A percentile compares a stretch with the other conserved stretches of the same genome.
Conservation (phyloP, 1,140 invertebrate species). For the Drosophila mauritiana region DNA sequence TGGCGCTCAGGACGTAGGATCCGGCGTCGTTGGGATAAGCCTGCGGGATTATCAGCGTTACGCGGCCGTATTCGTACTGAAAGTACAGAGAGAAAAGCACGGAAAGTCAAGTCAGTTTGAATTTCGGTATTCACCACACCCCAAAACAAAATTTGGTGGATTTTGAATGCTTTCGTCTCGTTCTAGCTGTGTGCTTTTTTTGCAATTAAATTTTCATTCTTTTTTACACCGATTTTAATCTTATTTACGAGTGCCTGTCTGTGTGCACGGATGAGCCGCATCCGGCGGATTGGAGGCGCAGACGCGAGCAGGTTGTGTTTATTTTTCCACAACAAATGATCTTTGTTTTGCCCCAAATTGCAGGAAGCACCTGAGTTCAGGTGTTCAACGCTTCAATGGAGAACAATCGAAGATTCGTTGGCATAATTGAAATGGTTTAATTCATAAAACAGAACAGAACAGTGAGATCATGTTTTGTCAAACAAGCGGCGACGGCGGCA, state of each 20-base stretch:
- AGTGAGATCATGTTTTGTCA: conserved; percentile 77
- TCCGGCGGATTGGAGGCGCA: conserved; percentile 32
- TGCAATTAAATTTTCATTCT: conserved; percentile 75
- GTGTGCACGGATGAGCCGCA: conserved; percentile 58
- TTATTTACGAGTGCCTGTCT: conserved; percentile 70
- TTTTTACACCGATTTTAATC: conserved; percentile 74
- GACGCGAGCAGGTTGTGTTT: conserved; percentile 44
- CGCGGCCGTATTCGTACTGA: conserved; percentile 86
- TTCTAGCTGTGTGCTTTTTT: conserved; percentile 50
- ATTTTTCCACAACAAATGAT: conserved; percentile 53
- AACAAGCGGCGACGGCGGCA: conserved; percentile 44
- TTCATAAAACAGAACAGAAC: conserved; percentile 20
- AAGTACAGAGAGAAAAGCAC: conserved; percentile 79
- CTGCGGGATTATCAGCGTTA: conserved; percentile 88
- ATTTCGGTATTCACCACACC: conserved; percentile 48
- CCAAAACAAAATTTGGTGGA: conserved; percentile 39
- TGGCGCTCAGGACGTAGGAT: conserved; percentile 88
- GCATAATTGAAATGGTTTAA: conserved; percentile 26
- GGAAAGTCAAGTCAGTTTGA: conserved; percentile 27
- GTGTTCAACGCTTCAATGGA: conserved; percentile 50
- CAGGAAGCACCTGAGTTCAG: conserved; percentile 66
- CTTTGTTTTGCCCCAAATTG: conserved; percentile 75
- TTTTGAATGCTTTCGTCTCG: conserved; percentile 54
- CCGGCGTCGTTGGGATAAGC: conserved; percentile 90
- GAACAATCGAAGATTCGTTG: conserved; percentile 26